Percentiles rank a stretch among this genome's conserved stretches.
These are phyloP conservation scores for Anoplophora glabripennis DNA, from an alignment of 1,140 invertebrate genomes.

Conservation along the genomic window DNA sequence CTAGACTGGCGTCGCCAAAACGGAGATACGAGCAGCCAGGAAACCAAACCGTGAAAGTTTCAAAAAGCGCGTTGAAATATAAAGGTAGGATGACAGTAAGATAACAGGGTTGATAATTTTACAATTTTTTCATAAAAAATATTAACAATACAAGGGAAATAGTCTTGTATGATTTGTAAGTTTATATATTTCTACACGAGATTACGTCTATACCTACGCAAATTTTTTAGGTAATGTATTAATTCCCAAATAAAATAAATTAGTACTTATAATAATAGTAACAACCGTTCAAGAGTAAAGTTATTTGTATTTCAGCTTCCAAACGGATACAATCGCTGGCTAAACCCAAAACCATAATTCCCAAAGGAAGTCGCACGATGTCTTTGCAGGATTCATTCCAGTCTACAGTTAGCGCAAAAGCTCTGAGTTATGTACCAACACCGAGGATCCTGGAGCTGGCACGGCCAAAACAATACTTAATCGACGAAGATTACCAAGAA, in stretches of 20 bases:
- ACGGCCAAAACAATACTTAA: slow-evolving; percentile 38
- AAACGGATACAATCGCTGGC: slow-evolving; percentile 8
- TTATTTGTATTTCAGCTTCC: slow-evolving; percentile 2
- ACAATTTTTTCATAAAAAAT: no score
- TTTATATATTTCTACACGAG: no score
- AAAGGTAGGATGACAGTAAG: slow-evolving; percentile 11
- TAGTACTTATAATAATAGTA: no score
- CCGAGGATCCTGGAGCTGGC: slow-evolving; percentile 51
- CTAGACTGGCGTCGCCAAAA: neutral
- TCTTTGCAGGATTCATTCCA: neutral
- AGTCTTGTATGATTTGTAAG: no score
- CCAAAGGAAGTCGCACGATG: neutral
- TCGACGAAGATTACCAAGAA: neutral
- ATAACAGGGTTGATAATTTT: no score
- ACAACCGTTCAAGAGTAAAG: no score
- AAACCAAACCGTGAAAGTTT: neutral
- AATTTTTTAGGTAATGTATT: no score
- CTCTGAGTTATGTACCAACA: slow-evolving; percentile 51
- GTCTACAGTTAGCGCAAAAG: slow-evolving; percentile 22
- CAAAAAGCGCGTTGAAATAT: slow-evolving; percentile 8
- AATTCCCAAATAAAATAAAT: no score
- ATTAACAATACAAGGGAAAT: no score
- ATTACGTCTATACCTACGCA: no score
- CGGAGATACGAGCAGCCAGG: neutral
- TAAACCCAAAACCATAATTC: neutral